Evolutionary conservation across 1,140 invertebrate genomes (phyloP), one percentile per base, ranked within the genome.

Genomic region (Harlomillsia oculata): DNA sequence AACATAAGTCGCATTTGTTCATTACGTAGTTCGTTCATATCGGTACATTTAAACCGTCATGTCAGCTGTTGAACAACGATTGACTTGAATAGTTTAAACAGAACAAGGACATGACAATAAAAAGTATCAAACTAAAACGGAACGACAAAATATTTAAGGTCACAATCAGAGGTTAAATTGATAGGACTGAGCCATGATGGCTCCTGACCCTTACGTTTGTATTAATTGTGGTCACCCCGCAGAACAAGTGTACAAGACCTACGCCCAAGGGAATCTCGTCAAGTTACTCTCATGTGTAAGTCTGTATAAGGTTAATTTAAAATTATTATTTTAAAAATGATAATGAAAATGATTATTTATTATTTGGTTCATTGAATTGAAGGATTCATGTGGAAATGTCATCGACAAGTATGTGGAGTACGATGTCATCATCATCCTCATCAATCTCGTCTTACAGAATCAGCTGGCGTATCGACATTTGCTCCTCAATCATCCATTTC

Each of bases 211-310:
- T 14, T 61, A 59, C 28, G 53, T 53, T 49, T 64, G 62, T 45
- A 59, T 64, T 28, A 23, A 64, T 30, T 64, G 62, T 54, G 54
- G 57, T n/a, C 30, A 54, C 16, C 37, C 53, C 30, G 44, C 36
- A 30, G 50, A 53, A 13, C 49, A 64, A 36, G 54, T 64, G 4
- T 60, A 60, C 54, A 64, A 64, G 37, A 64, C 58, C 3, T 64
- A 64, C 29, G 57, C 62, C 0, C 44, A 59, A 18, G 62, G 58
- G 40, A 60, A 64, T 57, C 53, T 64, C 0, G 51, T 60, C 20
- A 64, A 64, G 52, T 32, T 64, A 8, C 39, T 64, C 14, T 26
- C 37, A 29, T 64, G 62, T 49, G 62, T 64, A 58, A 56, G 62
- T 60, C 2, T 5, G 28, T 41, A 6, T 39, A 34, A 11, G 13